phyloP scores from a whole-genome alignment of 2,888 invertebrate species.

The Galerucella nymphaeae region DNA sequence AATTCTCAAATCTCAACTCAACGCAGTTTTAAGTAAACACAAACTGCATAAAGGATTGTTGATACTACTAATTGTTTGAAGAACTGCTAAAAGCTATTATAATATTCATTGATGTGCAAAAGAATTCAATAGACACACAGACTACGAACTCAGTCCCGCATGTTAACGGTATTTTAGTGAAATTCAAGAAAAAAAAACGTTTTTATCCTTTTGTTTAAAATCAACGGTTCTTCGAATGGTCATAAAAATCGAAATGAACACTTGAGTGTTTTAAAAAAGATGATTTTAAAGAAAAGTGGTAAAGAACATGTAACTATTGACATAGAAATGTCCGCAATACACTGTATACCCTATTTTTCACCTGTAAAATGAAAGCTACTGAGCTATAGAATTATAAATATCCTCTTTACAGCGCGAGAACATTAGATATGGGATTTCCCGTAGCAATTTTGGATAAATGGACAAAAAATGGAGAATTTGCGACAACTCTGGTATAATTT shows the following conservation, averaged over 20 bases:
- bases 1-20: constrained; percentile 10
- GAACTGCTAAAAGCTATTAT: constrained; percentile 35
- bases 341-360: no score
- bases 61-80: constrained; percentile 34
- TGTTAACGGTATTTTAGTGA: constrained; percentile 23
- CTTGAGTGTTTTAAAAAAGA: not conserved
- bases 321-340: no score
- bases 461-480: no score
- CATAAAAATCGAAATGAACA: not conserved
- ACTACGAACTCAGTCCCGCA: constrained; percentile 48
- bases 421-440: no score
- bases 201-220: constrained; percentile 25
- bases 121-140: constrained; percentile 52
- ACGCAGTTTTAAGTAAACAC: constrained; percentile 8
- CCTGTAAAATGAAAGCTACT: no score
- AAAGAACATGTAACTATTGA: not conserved
- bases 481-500: no score
- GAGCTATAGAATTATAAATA: no score
- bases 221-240: constrained; percentile 7
- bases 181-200: constrained; percentile 21
- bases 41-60: constrained; percentile 33
- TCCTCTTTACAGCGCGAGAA: no score
- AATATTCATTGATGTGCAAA: constrained; percentile 40
- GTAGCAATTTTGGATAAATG: no score
- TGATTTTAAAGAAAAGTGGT: not conserved